Evolutionary conservation across 2,888 invertebrate genomes (phyloP), one percentile per base, ranked within the genome.

Genomic region (Chymomyza fuscimana): DNA sequence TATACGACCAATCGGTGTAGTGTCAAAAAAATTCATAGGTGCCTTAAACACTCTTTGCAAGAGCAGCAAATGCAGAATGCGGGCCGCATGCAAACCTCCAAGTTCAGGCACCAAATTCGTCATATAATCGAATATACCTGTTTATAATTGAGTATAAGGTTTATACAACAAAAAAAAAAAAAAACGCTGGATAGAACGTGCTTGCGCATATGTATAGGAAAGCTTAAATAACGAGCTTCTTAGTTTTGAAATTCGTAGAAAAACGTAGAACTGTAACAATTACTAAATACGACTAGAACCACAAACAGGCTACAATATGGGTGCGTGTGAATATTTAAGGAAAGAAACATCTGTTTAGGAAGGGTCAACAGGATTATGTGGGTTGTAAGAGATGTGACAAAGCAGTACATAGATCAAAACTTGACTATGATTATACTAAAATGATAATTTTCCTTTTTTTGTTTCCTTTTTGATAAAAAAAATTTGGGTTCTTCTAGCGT

Each of bases 61-160:
- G 81, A 94, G 82, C 29, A 81, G 67, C 61, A 81, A 76, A 89
- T 93, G 93, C 77, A 93, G 76, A 5, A 81, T 51, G 12, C 74
- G 66, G 54, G 91, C 89, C 59, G 91, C 92, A 5, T 74, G 80
- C 72, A 91, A 78, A 46, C 80, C 81, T 85, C 95, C 95, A 93
- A 95, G 92, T 90, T 93, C 94, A 75, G 95, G 94, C 90, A 93
- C 93, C 92, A 95, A 92, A 92, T 95, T 95, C 92, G 93, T 92
- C 90, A 94, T 93, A 93, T 94, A 93, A 89, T 94, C 94, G 89
- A 93, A 90, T 89, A 95, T 83, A 90, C 95, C 96, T 96, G 95
- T 90, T 70, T 73, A 59, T 59, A 69, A 51, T 59, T 59, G 56
- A 46, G 40, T 63, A 36, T 4, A 40, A 40, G 32, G 32, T 40